Evolutionary conservation across 1,140 invertebrate species (phyloP).

Genomic region (Mercenaria mercenaria): DNA sequence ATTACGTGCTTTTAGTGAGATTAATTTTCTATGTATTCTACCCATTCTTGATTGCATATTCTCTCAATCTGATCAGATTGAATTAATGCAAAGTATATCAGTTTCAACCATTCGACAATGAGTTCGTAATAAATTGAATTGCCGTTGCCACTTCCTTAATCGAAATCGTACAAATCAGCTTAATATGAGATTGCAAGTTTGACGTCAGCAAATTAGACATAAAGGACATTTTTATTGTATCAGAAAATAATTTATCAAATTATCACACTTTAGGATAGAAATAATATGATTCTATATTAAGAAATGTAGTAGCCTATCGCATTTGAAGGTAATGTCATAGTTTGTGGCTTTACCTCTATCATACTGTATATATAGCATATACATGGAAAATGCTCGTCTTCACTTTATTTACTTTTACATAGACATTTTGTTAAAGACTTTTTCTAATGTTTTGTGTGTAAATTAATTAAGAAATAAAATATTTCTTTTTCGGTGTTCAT

Average conservation of each 20-base stretch:
- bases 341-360: too few relatives aligned
- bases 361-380: too few relatives aligned
- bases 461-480: too few relatives aligned
- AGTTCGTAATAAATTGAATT: neutral
- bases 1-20: slow-evolving; percentile 11
- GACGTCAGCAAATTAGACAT: neutral
- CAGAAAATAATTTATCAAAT: neutral
- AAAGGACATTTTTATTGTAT: neutral
- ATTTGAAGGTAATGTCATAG: too few relatives aligned
- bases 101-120: neutral
- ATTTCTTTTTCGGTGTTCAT: too few relatives aligned
- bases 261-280: neutral
- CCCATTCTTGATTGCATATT: neutral
- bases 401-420: too few relatives aligned
- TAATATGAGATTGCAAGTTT: neutral
- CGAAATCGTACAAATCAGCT: slow-evolving; percentile 7
- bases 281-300: too few relatives aligned
- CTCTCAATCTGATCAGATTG: neutral
- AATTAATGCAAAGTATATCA: neutral
- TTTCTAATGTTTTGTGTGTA: too few relatives aligned
- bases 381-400: too few relatives aligned
- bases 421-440: too few relatives aligned
- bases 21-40: neutral
- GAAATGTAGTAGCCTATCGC: too few relatives aligned
- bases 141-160: neutral